These are phyloP conservation scores for Danio tinwini DNA, from an alignment of 2,797 vertebrate species.

Conservation along the genomic window DNA sequence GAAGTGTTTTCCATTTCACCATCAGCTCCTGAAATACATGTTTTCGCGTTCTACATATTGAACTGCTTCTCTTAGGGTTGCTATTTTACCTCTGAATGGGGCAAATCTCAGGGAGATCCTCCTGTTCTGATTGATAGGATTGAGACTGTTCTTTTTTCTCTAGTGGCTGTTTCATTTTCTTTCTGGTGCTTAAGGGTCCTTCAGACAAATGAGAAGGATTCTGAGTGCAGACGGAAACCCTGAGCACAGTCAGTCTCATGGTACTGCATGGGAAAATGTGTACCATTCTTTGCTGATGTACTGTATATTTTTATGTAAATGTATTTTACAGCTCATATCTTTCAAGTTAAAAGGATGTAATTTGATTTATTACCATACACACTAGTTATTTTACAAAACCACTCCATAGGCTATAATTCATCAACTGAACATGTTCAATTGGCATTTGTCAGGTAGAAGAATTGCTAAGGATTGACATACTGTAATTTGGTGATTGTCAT, in stretches of 20 bases:
- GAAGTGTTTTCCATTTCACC: constrained; percentile 41
- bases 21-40: constrained; percentile 14
- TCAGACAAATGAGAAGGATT: constrained; percentile 11
- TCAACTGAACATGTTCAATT: background rate
- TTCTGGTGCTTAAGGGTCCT: background rate
- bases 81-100: constrained; percentile 30
- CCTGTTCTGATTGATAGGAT: constrained; percentile 17
- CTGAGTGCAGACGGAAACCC: background rate
- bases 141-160: background rate
- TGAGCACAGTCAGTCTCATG: background rate
- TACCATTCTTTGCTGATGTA: background rate
- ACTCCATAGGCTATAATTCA: no score
- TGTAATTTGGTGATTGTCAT: no score
- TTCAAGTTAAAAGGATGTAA: background rate
- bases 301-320: constrained; percentile 22
- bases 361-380: background rate
- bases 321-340: background rate
- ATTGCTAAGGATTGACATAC: background rate
- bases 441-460: background rate
- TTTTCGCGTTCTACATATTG: constrained; percentile 25
- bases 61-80: constrained; percentile 9
- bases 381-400: background rate
- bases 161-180: constrained; percentile 13
- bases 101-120: constrained; percentile 16
- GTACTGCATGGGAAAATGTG: background rate